Evolutionary conservation across 2,797 vertebrate species (phyloP).

Genomic region (Sciurus vulgaris): DNA sequence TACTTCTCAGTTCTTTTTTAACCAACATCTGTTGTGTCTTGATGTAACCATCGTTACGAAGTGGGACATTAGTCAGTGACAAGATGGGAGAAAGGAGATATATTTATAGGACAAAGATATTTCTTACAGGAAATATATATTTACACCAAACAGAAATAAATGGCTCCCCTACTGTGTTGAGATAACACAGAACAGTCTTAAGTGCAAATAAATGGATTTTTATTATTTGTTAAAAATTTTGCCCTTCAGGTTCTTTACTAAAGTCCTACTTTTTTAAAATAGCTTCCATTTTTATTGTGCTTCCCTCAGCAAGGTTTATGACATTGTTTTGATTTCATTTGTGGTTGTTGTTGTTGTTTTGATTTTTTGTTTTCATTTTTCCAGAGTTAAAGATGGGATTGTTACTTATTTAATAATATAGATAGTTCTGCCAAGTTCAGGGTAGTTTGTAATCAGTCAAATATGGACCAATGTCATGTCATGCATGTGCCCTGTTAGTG

Average conservation of each 20-base stretch:
- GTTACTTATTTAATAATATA: neutral
- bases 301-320: slow-evolving; percentile 34
- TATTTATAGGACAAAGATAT: slow-evolving; percentile 7
- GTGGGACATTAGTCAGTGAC: slow-evolving; percentile 33
- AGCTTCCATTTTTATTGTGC: slow-evolving; percentile 22
- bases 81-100: slow-evolving; percentile 65
- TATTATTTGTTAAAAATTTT: slow-evolving; percentile 37
- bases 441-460: neutral
- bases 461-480: no score
- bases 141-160: neutral
- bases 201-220: slow-evolving; percentile 57
- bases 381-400: neutral
- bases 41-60: slow-evolving; percentile 36
- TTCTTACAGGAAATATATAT: slow-evolving; percentile 45
- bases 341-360: neutral
- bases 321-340: neutral
- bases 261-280: slow-evolving; percentile 33
- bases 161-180: neutral
- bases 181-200: slow-evolving; percentile 19
- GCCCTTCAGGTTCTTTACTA: slow-evolving; percentile 51
- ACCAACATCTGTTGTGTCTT: neutral
- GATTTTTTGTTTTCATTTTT: neutral
- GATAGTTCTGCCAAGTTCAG: neutral
- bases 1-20: neutral
- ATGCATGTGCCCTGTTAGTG: neutral